phyloP scores from a whole-genome alignment of 2,888 invertebrate species.

The Smittia aterrima region DNA sequence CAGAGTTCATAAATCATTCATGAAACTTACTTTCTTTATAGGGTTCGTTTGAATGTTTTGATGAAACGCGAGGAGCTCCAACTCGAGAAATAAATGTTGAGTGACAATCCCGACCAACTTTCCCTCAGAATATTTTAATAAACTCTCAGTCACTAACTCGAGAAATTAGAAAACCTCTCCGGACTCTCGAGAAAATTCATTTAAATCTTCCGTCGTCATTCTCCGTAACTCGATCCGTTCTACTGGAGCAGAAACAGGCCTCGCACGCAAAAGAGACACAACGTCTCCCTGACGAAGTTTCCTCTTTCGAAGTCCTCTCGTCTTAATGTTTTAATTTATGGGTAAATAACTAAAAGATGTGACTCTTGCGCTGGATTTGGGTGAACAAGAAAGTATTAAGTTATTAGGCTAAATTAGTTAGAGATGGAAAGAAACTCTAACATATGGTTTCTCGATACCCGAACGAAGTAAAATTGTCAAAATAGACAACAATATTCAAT shows the following conservation, averaged over 20 bases:
- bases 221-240: not conserved
- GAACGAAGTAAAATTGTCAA: not conserved
- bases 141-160: no score
- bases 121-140: no score
- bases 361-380: conserved; percentile 30
- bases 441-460: conserved; percentile 15
- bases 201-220: no score
- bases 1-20: conserved; percentile 5
- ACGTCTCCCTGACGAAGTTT: conserved; percentile 1
- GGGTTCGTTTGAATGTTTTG: not conserved
- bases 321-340: conserved; percentile 28
- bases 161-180: no score
- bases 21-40: not conserved
- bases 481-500: conserved; percentile 16
- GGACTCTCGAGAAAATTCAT: no score
- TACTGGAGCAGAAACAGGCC: not conserved
- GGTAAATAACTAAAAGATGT: conserved; percentile 36
- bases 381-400: conserved; percentile 28
- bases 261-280: not conserved
- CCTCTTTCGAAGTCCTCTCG: not conserved
- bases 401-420: conserved; percentile 26
- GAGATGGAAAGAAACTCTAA: not conserved
- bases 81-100: no score
- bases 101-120: no score
- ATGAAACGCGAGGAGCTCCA: no score